Conservation (phyloP, 2,888 invertebrate species). For the Gnatocerus cornutus region DNA sequence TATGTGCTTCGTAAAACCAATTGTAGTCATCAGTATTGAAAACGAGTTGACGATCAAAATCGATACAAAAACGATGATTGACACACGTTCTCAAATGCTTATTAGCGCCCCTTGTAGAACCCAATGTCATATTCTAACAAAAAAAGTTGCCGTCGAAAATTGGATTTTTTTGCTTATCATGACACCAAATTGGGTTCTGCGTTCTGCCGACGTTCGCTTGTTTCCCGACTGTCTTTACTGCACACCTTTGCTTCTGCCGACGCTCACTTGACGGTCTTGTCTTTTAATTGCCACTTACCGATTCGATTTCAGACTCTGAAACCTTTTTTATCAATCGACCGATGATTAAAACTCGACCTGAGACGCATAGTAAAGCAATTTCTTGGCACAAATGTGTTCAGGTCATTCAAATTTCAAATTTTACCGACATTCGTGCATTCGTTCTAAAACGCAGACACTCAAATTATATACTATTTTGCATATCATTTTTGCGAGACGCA, state of each 20-base stretch:
- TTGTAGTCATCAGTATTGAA: constrained; percentile 51
- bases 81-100: constrained; percentile 53
- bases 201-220: constrained; percentile 52
- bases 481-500: constrained; percentile 70
- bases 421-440: constrained; percentile 65
- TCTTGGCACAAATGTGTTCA: constrained; percentile 69
- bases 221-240: constrained; percentile 55
- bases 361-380: constrained; percentile 65
- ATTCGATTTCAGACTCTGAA: constrained; percentile 31
- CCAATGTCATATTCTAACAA: constrained; percentile 53
- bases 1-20: constrained; percentile 51
- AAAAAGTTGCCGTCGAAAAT: constrained; percentile 55
- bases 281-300: constrained; percentile 45
- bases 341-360: constrained; percentile 45
- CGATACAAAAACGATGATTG: constrained; percentile 52
- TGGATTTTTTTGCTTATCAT: constrained; percentile 57
- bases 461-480: constrained; percentile 71
- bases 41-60: constrained; percentile 51
- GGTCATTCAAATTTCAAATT: constrained; percentile 69
- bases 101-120: constrained; percentile 52
- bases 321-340: constrained; percentile 42
- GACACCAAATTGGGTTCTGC: constrained; percentile 54
- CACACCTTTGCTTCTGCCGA: constrained; percentile 52
- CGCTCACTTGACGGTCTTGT: constrained; percentile 43
- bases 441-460: constrained; percentile 69